A percentile compares a stretch with the other conserved stretches of the same genome.
phyloP scores from a whole-genome alignment of 1,140 invertebrate species.

The Olivierus martensii region DNA sequence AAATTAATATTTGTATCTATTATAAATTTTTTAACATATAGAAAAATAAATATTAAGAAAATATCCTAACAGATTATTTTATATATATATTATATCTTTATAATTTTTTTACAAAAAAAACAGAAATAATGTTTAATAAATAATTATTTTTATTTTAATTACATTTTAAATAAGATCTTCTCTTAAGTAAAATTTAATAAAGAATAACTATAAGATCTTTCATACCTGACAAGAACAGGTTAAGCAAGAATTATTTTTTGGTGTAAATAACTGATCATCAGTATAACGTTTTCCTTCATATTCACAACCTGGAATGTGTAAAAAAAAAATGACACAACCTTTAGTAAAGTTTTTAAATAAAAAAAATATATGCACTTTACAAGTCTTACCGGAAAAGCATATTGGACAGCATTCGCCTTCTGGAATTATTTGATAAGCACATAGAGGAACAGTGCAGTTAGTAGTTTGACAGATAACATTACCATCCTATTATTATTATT shows the following conservation, averaged over 20 bases:
- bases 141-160: too few relatives aligned
- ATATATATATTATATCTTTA: too few relatives aligned
- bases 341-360: neutral
- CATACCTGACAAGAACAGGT: constrained; percentile 13
- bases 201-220: too few relatives aligned
- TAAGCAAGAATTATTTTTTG: constrained; percentile 11
- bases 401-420: constrained; percentile 3
- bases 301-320: constrained; percentile 3
- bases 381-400: constrained; percentile 6
- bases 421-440: neutral
- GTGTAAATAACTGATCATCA: constrained; percentile 7
- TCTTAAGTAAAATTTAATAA: too few relatives aligned
- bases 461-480: constrained; percentile 9
- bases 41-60: too few relatives aligned
- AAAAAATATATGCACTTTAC: too few relatives aligned
- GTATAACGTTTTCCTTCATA: constrained; percentile 8
- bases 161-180: too few relatives aligned
- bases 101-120: too few relatives aligned
- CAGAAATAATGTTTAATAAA: too few relatives aligned
- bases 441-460: constrained; percentile 3
- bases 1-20: too few relatives aligned
- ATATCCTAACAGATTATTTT: too few relatives aligned
- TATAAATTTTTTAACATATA: too few relatives aligned
- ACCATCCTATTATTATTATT: constrained; percentile 12
- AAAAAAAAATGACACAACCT: neutral